Percentiles rank a stretch among this genome's conserved stretches.
phyloP scores from a whole-genome alignment of 2,113 vertebrate genomes.

The Pongo abelii region DNA sequence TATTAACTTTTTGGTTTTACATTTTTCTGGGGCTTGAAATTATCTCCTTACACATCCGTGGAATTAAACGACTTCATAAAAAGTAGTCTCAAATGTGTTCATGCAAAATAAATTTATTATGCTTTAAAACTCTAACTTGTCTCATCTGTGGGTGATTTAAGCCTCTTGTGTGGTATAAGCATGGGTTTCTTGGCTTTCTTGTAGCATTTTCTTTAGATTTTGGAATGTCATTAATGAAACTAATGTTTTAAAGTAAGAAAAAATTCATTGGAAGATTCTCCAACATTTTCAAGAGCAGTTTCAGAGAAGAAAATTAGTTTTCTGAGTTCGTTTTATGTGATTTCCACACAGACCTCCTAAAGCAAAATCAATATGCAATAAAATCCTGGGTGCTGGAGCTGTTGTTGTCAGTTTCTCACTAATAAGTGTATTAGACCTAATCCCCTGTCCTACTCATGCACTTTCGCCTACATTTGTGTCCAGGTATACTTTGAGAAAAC shows the following conservation, averaged over 20 bases:
- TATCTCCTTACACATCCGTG: not conserved
- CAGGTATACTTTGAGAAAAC: not conserved
- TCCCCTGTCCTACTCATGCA: not conserved
- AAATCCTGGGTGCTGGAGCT: not conserved
- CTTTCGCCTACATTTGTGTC: not conserved
- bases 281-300: conserved; percentile 48
- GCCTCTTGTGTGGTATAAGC: not conserved
- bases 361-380: conserved; percentile 69
- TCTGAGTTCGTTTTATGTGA: conserved; percentile 45
- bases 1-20: not conserved
- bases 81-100: not conserved
- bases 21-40: not conserved
- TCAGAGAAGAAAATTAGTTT: conserved; percentile 58
- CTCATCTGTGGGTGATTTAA: not conserved
- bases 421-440: not conserved
- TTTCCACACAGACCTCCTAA: conserved; percentile 53
- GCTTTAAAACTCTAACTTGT: conserved; percentile 3
- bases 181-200: not conserved
- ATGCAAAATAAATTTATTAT: conserved; percentile 6
- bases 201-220: conserved; percentile 29
- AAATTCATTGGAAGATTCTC: not conserved
- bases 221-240: conserved; percentile 4
- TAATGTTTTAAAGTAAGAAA: conserved; percentile 40
- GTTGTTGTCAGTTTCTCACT: not conserved
- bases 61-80: not conserved